Base-by-base conservation (phyloP, 2,797 vertebrate species). In the Tangara arthus region DNA sequence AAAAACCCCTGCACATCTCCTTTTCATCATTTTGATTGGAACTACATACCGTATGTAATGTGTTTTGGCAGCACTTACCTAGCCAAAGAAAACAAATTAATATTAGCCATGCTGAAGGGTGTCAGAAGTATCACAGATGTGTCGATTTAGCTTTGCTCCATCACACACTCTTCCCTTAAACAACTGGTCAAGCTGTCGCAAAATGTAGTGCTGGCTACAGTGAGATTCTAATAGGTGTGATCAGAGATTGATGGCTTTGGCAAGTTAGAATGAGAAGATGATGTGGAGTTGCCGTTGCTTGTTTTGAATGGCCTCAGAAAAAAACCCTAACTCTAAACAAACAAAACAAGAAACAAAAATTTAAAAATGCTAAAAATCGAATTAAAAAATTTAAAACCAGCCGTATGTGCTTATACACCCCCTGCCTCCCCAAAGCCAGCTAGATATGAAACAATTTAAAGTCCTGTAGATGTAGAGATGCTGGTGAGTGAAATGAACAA, bases 11-110 rank as follows among this genome's bases (percentile, higher is more conserved):
- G 79, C 90, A 65, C 90, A 68, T 96, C 88, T 92, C 91, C 94
- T 94, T 97, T 97, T 95, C 95, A 94, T 97, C 96, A 82, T 96
- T 97, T 96, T 96, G 97, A 97, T 97, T 96, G 97, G 96, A 97
- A 97, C 96, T 94, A 94, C 94, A 91, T 90, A 93, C 97, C 97
- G 92, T 94, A 89, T 90, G 84, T 98, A 97, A 98, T 97, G 87
- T 77, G 89, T 96, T 96, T 96, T 98, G 97, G 97, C 97, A 98
- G 95, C 95, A 95, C 94, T 96, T 97, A 97, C 96, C 97, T 97
- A 97, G 97, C 97, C 97, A 97, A 97, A 97, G 97, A 97, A 97
- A 97, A 98, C 97, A 98, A 98, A 98, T 97, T 97, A 98, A 97
- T 97, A 97, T 97, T 96, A 95, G 97, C 96, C 96, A 96, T 94